Evolutionary conservation across 2,113 vertebrate genomes (phyloP), one percentile per base, ranked within the genome.

Genomic region (Salvelinus fontinalis): DNA sequence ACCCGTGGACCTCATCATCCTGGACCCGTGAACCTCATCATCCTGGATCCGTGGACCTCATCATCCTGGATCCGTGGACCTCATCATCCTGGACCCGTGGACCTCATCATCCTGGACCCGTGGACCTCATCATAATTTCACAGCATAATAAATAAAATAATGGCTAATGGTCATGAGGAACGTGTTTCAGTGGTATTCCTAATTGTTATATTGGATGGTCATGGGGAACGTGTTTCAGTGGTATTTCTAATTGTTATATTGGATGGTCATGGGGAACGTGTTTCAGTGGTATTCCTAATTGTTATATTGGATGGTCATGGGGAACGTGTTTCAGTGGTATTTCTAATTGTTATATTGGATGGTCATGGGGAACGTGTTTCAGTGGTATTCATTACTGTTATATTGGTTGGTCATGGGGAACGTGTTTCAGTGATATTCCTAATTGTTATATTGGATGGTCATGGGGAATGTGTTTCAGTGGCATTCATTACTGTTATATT

Each of bases 131-230:
- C 94, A 93, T 92, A 94, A 94, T 94, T 94, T 95, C 92, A 93
- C 89, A 89, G 93, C 93, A 95, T 95, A 94, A 95, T 93, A 95
- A 92, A 94, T 95, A 95, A 95, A 96, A 94, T 92, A 94, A 92
- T 91, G 89, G 93, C 92, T 92, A 90, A 39, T 39, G 34, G 34
- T 39, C 34, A 39, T 75, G 76, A 94, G 93, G 93, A 94, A 94
- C 92, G 49, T 94, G 94, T 95, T 95, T 95, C 94, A 95, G 93
- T 89, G 92, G 91, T 94, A 92, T 90, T 91, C 22, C 92, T 97
- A 96, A 97, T 98, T 98, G 96, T 24, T 24, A 24, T 24, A 24
- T 24, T 88, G 91, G 92, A 86, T 83, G 91, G 94, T 96, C 95
- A 95, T 76, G 76, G 94, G 93, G 93, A 93, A 94, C 92, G 51